A percentile compares a stretch with the other conserved stretches of the same genome.
Conservation (phyloP, 2,113 vertebrate species). For the Hoplias malabaricus region DNA sequence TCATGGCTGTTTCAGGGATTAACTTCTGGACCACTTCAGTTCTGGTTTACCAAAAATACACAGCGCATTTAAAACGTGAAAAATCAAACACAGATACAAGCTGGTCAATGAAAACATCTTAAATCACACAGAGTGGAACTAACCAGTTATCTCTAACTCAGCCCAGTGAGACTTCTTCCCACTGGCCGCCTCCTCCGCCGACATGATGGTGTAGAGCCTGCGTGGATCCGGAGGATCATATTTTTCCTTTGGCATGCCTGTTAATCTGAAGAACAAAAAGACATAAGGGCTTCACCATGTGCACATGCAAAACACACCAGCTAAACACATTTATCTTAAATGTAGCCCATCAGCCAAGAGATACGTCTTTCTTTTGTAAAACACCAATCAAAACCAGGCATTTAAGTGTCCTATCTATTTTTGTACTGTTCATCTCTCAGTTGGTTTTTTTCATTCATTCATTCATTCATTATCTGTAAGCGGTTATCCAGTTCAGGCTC, state of each 20-base stretch:
- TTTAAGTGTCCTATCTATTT: too few relatives aligned
- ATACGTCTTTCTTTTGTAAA: too few relatives aligned
- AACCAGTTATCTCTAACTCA: slow-evolving; percentile 97
- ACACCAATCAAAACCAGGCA: too few relatives aligned
- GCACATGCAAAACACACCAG: slow-evolving; percentile 58
- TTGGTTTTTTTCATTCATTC: too few relatives aligned
- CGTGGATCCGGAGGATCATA: slow-evolving; percentile 99
- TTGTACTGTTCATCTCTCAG: too few relatives aligned
- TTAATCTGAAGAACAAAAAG: slow-evolving; percentile 78
- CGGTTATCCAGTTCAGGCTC: too few relatives aligned
- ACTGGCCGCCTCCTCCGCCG: slow-evolving; percentile 92
- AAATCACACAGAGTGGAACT: slow-evolving; percentile 59
- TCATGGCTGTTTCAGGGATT: too few relatives aligned
- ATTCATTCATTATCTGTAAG: too few relatives aligned
- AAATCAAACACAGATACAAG: neutral
- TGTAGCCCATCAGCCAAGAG: slow-evolving; percentile 82
- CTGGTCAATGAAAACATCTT: too few relatives aligned
- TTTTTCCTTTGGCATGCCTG: slow-evolving; percentile 99
- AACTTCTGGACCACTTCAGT: too few relatives aligned
- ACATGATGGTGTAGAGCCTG: slow-evolving; percentile 99
- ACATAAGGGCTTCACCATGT: neutral
- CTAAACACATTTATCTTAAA: slow-evolving; percentile 94
- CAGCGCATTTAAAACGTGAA: neutral
- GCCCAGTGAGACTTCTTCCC: slow-evolving; percentile 98
- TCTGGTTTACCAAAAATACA: neutral